Evolutionary conservation across 30 jellyfish, hydroid and myxozoan genomes (phyloP).

Genomic region (Aurelia coerulea): DNA sequence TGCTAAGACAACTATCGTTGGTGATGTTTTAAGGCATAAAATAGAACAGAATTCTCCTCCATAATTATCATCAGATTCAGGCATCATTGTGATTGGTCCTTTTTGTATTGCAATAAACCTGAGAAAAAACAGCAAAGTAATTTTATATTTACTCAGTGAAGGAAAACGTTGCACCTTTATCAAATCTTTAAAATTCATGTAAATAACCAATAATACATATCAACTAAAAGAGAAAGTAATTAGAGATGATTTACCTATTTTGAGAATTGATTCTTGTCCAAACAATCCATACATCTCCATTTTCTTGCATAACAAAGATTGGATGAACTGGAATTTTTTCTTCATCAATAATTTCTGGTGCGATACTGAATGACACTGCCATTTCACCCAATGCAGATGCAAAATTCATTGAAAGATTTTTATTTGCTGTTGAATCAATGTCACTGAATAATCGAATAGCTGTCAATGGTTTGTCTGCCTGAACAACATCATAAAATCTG

Average conservation of each 20-base stretch:
- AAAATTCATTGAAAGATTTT: slow-evolving; percentile 31
- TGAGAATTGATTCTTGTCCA: slow-evolving; percentile 56
- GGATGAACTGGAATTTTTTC: slow-evolving; percentile 52
- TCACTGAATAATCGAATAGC: slow-evolving; percentile 58
- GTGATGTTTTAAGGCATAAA: slow-evolving; percentile 84
- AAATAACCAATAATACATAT: too few relatives aligned
- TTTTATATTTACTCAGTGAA: too few relatives aligned
- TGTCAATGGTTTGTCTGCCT: slow-evolving; percentile 51
- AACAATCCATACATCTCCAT: slow-evolving; percentile 91
- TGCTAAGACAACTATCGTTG: slow-evolving; percentile 85
- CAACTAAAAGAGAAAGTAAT: background rate
- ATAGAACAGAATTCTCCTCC: slow-evolving; percentile 85
- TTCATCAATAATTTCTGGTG: slow-evolving; percentile 43
- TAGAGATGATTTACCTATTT: slow-evolving; percentile 54
- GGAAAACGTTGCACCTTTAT: too few relatives aligned
- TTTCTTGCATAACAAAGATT: slow-evolving; percentile 86
- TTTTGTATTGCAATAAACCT: slow-evolving; percentile 71
- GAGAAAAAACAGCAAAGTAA: background rate
- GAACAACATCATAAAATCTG: slow-evolving; percentile 78
- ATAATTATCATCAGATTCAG: slow-evolving; percentile 96
- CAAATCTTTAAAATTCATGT: too few relatives aligned
- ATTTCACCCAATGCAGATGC: slow-evolving; percentile 93
- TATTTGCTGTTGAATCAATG: slow-evolving; percentile 16
- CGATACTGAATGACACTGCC: slow-evolving; percentile 86
- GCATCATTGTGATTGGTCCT: slow-evolving; percentile 95